Evolutionary conservation across 2,888 invertebrate genomes (phyloP), one percentile per base, ranked within the genome.

Genomic region (Noctua pronuba): DNA sequence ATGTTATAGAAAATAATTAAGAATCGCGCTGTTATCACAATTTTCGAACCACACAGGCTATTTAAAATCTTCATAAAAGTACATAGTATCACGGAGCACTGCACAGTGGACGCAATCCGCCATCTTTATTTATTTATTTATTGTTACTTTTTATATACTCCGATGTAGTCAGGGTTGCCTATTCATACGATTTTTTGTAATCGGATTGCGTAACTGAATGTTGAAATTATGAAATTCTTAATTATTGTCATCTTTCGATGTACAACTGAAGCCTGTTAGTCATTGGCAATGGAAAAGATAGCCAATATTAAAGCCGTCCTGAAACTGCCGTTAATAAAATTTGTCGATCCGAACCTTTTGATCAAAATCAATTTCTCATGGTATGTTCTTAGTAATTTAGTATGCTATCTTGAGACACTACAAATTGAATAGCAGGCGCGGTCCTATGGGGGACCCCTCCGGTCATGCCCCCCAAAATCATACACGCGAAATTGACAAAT

Each of bases 121-220:
- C 94, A 94, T 94, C 82, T 89, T 88, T 87, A 81, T 89, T 93
- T 94, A 90, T 89, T 89, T 89, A 86, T 90, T 90, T 90, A 87
- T 89, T 84, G 83, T 85, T 88, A 78, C 82, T 62, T 75, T 73
- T 73, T 71, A 71, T 68, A 64, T 69, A 71, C 77, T 67, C 52
- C 52, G 31, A 65, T 60, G 35, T 72, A 83, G 79, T 68, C 72
- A 78, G 85, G 79, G 85, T 85, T 85, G 85, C 85, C 85, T 64
- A 65, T 28, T 69, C 67, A 65, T 69, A 49, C 24, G 31, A 55
- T 38, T 66, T 70, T 65, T 46, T 44, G 18, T 44, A 7, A 13
- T 28, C 16, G 44, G 18, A 66, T 16, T 58, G 46, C 13, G 24
- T 38, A 41, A 65, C 18, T 16, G 7, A 49, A 64, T n/a, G 4